Evolutionary conservation across 2,113 vertebrate species (phyloP), one percentile per base, ranked within the genome.

Genomic region (Podocnemis expansa): DNA sequence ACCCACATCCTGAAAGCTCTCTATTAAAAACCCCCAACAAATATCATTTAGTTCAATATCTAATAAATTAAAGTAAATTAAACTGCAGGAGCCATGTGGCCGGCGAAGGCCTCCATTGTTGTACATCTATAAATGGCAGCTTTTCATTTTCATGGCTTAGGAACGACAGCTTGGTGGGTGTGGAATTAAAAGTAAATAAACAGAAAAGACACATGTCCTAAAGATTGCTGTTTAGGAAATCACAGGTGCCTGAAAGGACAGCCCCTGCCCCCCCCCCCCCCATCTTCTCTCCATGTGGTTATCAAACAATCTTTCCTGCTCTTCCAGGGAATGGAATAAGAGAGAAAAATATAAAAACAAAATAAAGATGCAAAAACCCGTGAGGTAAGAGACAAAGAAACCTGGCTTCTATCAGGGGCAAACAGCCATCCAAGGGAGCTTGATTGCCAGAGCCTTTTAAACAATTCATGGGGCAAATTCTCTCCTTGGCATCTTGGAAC

Each of bases 11-110:
- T 97, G 96, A 97, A 97, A 89, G 94, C 91, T 97, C 95, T 96
- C 98, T 97, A 98, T 98, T 98, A 97, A 96, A 97, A 98, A 96
- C 96, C 93, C 95, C 91, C 96, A n/a, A n/a, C 95, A 92, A 94
- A 97, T 96, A 98, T 98, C 97, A 97, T 98, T 98, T 97, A 86
- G 97, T 98, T 98, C 98, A 97, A 98, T 97, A 95, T 96, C 98
- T 98, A 98, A 98, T 95, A 97, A 98, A 98, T 98, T 98, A 98
- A 97, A 97, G 97, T 97, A 98, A 98, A 98, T 98, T 98, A 98
- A 98, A 98, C 95, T 93, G 97, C 73, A 91, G 92, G 94, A 98
- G 97, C 97, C 98, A 98, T 98, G 98, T 98, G 98, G 98, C 96
- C 84, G 94, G 93, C 91, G 88, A 93, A 93, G 81, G 95, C 96